Evolutionary conservation across 2,113 vertebrate species (phyloP).

Genomic region (Silurus meridionalis): DNA sequence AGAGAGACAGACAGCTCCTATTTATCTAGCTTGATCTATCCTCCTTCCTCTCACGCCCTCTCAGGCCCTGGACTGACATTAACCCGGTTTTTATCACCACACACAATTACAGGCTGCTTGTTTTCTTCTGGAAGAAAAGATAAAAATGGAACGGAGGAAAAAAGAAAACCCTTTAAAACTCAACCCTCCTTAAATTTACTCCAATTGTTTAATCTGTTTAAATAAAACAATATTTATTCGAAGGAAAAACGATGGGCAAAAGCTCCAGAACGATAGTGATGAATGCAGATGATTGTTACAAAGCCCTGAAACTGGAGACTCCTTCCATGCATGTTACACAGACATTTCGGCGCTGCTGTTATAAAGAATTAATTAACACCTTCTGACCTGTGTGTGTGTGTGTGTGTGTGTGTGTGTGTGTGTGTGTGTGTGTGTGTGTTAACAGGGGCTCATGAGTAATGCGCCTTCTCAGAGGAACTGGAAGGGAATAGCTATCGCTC

Average conservation of each 20-base stretch:
- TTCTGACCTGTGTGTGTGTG: neutral
- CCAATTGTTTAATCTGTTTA: neutral
- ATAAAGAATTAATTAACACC: neutral
- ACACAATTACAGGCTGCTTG: constrained; percentile 19
- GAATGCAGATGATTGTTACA: neutral
- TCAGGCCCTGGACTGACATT: neutral
- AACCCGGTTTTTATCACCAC: neutral
- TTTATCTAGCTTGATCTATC: neutral
- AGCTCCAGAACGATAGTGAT: neutral
- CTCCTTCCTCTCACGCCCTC: neutral
- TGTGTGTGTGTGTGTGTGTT: constrained; percentile 41
- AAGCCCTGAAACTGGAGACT: neutral
- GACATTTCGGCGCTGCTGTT: neutral
- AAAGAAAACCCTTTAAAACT: neutral
- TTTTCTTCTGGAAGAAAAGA: neutral
- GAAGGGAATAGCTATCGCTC: constrained; percentile 97
- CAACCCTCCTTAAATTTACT: neutral
- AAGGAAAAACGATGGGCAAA: neutral
- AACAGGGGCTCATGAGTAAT: constrained; percentile 93
- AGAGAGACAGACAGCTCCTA: neutral
- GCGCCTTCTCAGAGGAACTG: constrained; percentile 95
- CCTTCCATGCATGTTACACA: neutral
- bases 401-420: neutral
- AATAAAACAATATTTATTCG: neutral
- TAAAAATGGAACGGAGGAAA: neutral